phyloP scores from a whole-genome alignment of 1,140 invertebrate species.

The Drosophila insularis region DNA sequence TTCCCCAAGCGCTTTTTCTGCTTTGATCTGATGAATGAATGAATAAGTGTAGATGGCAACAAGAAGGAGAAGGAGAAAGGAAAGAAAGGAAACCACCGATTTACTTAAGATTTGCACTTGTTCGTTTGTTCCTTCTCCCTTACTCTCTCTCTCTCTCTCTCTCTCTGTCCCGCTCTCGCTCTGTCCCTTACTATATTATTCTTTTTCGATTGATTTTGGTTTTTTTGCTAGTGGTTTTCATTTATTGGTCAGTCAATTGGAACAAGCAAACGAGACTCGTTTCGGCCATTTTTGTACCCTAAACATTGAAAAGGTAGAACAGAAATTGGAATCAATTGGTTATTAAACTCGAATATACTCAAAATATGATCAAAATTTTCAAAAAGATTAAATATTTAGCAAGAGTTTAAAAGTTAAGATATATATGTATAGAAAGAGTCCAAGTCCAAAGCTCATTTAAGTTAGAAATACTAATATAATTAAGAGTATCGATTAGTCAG shows the following conservation, averaged over 20 bases:
- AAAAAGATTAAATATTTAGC: no score
- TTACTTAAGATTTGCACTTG: slow-evolving; percentile 53
- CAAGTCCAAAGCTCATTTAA: no score
- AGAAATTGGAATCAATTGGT: background rate
- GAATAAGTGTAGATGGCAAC: slow-evolving; percentile 10
- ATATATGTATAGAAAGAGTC: no score
- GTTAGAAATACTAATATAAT: no score
- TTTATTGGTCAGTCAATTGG: slow-evolving; percentile 29
- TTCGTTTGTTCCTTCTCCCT: slow-evolving; percentile 8
- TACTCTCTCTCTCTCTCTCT: background rate
- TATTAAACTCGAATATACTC: no score
- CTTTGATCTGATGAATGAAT: slow-evolving; percentile 20
- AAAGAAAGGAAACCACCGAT: slow-evolving; percentile 9
- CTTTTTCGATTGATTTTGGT: background rate
- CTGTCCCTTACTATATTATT: background rate
- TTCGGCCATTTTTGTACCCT: slow-evolving; percentile 24
- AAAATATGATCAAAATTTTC: no score
- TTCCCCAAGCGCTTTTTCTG: slow-evolving; percentile 12
- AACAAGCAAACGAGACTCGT: slow-evolving; percentile 5
- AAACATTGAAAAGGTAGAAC: background rate
- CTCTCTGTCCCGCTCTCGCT: background rate
- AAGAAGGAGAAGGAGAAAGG: background rate
- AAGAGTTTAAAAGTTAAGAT: no score
- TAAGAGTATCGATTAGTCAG: no score
- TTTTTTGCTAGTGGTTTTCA: slow-evolving; percentile 42